Evolutionary conservation across 1,140 invertebrate genomes (phyloP).

Genomic region (Phenacoccus solenopsis): DNA sequence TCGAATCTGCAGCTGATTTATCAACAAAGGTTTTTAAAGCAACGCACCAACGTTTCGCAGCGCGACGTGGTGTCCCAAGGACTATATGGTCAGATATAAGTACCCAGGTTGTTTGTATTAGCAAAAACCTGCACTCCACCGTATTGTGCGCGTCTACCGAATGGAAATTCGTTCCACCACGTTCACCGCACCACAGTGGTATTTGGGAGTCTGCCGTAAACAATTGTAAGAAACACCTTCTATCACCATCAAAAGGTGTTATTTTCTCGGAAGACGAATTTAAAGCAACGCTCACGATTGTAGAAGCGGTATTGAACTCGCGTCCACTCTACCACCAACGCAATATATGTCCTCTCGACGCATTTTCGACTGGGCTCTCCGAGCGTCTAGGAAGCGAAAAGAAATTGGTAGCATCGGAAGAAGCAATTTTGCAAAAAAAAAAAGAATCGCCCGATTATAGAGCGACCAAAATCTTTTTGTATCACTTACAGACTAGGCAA

Average conservation of each 20-base stretch:
- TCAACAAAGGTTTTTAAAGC: constrained; percentile 26
- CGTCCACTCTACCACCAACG: constrained; percentile 32
- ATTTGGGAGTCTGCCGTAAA: constrained; percentile 29
- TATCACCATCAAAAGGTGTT: background rate
- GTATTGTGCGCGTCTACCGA: background rate
- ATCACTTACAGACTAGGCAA: too few species aligned
- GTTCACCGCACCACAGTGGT: constrained; percentile 20
- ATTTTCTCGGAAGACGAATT: constrained; percentile 30
- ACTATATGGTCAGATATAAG: constrained; percentile 20
- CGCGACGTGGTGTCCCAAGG: constrained; percentile 21
- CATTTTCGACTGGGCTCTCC: too few species aligned
- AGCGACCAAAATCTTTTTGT: too few species aligned
- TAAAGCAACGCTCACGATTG: constrained; percentile 28
- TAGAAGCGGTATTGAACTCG: constrained; percentile 32
- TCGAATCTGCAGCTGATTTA: constrained; percentile 27
- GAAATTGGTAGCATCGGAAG: too few species aligned
- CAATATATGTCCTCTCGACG: too few species aligned
- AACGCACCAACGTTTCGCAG: constrained; percentile 32
- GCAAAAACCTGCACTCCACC: constrained; percentile 16
- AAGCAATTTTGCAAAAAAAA: too few species aligned
- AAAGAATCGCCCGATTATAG: too few species aligned
- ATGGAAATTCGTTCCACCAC: background rate
- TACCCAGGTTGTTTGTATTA: constrained; percentile 23
- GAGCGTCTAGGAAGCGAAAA: too few species aligned
- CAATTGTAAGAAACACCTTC: background rate